These are phyloP conservation scores for Crax fasciolata DNA, from an alignment of 2,797 vertebrate species.

Conservation along the genomic window DNA sequence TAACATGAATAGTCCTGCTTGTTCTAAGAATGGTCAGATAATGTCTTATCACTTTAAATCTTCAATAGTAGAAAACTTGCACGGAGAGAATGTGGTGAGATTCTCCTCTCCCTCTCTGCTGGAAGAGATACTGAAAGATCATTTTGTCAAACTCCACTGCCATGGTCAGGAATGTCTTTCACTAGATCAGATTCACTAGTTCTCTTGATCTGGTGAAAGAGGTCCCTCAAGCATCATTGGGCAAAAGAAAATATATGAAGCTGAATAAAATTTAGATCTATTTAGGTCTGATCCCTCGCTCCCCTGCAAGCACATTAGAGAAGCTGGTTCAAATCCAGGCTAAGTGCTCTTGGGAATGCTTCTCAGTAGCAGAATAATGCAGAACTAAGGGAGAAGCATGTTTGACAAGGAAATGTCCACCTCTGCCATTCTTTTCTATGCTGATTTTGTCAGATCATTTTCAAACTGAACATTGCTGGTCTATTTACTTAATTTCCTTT, in stretches of 20 bases:
- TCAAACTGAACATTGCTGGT: background rate
- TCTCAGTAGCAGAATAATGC: background rate
- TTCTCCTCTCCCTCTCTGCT: background rate
- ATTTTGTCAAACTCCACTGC: background rate
- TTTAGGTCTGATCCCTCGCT: background rate
- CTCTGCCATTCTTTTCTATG: background rate
- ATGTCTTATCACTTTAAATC: background rate
- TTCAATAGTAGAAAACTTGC: background rate
- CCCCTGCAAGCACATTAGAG: background rate
- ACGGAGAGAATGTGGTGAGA: background rate
- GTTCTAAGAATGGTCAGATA: background rate
- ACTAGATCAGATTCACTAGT: background rate
- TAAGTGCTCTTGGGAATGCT: background rate
- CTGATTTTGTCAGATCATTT: background rate
- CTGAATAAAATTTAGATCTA: background rate
- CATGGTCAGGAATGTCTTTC: background rate
- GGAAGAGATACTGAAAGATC: background rate
- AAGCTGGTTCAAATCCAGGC: background rate
- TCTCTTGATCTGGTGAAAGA: background rate
- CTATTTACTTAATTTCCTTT: background rate
- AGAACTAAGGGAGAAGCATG: background rate
- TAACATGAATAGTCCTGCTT: constrained; percentile 10
- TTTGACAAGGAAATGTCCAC: background rate
- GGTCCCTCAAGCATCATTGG: background rate
- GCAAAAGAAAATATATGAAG: background rate